Evolutionary conservation across 2,113 vertebrate genomes (phyloP).

Genomic region (Atherinomorus stipes): DNA sequence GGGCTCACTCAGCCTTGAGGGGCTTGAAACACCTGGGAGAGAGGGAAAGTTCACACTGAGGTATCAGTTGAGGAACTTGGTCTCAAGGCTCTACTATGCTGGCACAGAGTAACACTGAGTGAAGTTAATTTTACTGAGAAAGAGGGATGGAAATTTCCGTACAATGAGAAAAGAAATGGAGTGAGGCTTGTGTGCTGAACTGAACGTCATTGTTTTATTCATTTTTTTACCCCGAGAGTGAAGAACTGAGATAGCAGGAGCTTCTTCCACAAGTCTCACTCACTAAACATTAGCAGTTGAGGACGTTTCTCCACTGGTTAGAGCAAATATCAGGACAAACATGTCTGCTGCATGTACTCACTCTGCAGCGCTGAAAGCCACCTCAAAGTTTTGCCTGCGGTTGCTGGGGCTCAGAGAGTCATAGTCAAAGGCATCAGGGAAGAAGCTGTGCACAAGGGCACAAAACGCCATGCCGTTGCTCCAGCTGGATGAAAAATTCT

Average conservation of each 20-base stretch:
- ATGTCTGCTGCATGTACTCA: constrained; percentile 80
- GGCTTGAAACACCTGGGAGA: constrained; percentile 56
- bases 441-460: constrained; percentile 97
- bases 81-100: neutral
- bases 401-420: constrained; percentile 91
- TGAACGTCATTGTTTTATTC: neutral
- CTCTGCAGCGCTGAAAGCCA: constrained; percentile 96
- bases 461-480: constrained; percentile 98
- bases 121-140: constrained; percentile 6
- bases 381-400: constrained; percentile 95
- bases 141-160: neutral
- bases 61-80: constrained; percentile 20
- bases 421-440: constrained; percentile 96
- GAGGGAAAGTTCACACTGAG: constrained; percentile 34
- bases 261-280: constrained; percentile 14
- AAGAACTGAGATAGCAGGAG: neutral
- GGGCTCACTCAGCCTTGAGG: constrained; percentile 32
- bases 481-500: constrained; percentile 99
- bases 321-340: constrained; percentile 15
- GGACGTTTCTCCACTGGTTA: constrained; percentile 29
- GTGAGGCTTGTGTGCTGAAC: neutral
- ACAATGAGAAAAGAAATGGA: neutral
- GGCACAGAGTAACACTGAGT: neutral
- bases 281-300: neutral
- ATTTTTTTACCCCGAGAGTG: neutral